Percentiles rank a stretch among this genome's conserved stretches.
These are phyloP conservation scores for Hypercompe scribonia DNA, from an alignment of 2,888 invertebrate species.

Conservation along the genomic window DNA sequence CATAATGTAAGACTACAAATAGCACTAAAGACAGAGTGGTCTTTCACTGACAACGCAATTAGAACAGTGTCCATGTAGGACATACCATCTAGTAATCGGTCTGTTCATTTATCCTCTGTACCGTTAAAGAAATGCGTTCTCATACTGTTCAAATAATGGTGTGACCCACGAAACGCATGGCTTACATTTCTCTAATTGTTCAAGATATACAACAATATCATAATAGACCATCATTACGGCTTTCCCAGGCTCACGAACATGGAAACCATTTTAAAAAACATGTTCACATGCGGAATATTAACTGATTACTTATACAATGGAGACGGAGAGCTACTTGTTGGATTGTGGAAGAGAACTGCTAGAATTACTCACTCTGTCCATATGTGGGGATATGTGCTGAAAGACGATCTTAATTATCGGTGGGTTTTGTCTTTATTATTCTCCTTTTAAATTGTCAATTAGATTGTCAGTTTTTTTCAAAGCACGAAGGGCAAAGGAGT, in stretches of 20 bases:
- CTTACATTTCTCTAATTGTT: conserved; percentile 27
- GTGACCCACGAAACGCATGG: background rate
- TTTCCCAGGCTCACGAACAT: conserved; percentile 74
- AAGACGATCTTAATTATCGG: conserved; percentile 34
- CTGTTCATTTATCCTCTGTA: background rate
- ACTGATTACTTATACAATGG: conserved; percentile 66
- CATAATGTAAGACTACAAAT: no score
- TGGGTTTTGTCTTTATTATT: conserved; percentile 33
- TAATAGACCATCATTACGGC: conserved; percentile 37
- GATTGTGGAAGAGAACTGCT: conserved; percentile 64
- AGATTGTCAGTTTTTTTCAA: no score
- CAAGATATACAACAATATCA: conserved; percentile 26
- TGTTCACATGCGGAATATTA: conserved; percentile 65
- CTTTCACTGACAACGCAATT: background rate
- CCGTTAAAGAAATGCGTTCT: background rate
- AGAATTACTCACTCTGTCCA: conserved; percentile 47
- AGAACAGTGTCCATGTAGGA: no score
- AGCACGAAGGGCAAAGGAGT: no score
- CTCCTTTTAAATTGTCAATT: background rate
- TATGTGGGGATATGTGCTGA: conserved; percentile 32
- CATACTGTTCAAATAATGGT: background rate
- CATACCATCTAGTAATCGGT: no score
- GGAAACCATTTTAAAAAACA: conserved; percentile 66
- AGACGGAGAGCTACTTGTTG: conserved; percentile 62
- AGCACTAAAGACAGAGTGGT: no score